Base-by-base conservation (phyloP, 2,797 vertebrate species). In the Etheostoma perlongum region DNA sequence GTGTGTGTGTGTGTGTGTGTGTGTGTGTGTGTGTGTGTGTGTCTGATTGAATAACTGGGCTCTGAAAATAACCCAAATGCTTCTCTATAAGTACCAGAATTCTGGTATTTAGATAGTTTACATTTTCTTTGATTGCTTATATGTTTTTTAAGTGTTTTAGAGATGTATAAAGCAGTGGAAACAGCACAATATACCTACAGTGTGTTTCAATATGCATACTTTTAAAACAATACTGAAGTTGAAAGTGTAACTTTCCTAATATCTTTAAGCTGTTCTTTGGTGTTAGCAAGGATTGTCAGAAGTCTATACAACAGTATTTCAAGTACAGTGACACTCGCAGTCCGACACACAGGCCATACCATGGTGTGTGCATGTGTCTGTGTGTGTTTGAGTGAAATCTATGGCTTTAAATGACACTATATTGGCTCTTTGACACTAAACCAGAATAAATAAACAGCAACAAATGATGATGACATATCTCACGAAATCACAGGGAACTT, bases 211-310 rank as follows among this genome's bases (percentile, higher is more conserved):
- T 49, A 27, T 30, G 11, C 23, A 63, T 30, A 70, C 19, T 66
- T 54, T 14, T 60, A 27, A 49, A 78, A 78, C 60, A 86, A 81
- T 30, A 82, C 69, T 68, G 61, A 82, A 68, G 33, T 54, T 75
- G 14, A 58, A 54, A 63, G 27, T 63, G 1, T 30, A 79, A 53
- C 66, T 15, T 74, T 80, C 30, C 58, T 70, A 61, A 40, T 54
- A 62, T 70, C 46, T 63, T 72, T 52, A 42, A 69, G 55, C 53
- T 76, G 70, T 79, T 94, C 91, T 94, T 94, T 94, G 92, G 92
- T 90, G 79, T 89, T 58, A 84, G 85, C 85, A 13, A 74, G 19
- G 57, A 73, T 80, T 76, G 62, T 79, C 55, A 49, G 53, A 68
- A 63, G 30, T 64, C 51, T 51, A 79, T 19, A 10, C 13, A 61